These are phyloP conservation scores for Dysidea cf. avara DNA, from an alignment of 37 sponge, comb jelly and placozoan species.

Conservation along the genomic window DNA sequence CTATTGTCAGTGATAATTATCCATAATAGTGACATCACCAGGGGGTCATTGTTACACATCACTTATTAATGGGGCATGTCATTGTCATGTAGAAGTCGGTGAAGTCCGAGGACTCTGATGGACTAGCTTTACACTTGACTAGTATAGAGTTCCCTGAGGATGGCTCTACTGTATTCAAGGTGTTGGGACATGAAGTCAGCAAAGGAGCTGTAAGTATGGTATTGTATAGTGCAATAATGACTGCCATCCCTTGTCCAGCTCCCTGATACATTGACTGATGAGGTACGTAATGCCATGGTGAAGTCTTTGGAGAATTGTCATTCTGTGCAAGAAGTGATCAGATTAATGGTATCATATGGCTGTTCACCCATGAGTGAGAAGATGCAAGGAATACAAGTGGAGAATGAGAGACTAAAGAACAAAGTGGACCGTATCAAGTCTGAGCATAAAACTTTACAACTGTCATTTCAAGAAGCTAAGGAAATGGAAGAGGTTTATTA, in stretches of 20 bases:
- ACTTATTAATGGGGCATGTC: no score
- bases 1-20: no score
- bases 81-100: no score
- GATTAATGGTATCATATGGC: slow-evolving; percentile 53
- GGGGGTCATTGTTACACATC: no score
- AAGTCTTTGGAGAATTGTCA: slow-evolving; percentile 69
- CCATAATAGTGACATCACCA: no score
- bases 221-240: no score
- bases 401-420: slow-evolving; percentile 39
- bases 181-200: slow-evolving; percentile 65
- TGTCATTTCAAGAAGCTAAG: slow-evolving; percentile 60
- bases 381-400: slow-evolving; percentile 35
- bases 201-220: slow-evolving; percentile 63
- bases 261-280: slow-evolving; percentile 52
- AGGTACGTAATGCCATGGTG: slow-evolving; percentile 49
- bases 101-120: no score
- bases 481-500: slow-evolving; percentile 38
- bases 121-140: no score
- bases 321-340: slow-evolving; percentile 65
- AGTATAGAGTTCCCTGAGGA: slow-evolving; percentile 27
- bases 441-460: slow-evolving; percentile 26
- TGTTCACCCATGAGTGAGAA: slow-evolving; percentile 28
- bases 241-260: slow-evolving; percentile 28
- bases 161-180: slow-evolving; percentile 52
- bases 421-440: slow-evolving; percentile 50